A percentile compares a stretch with the other conserved stretches of the same genome.
Conservation (phyloP, 2,113 vertebrate genomes). For the Hydrochoerus hydrochaeris region DNA sequence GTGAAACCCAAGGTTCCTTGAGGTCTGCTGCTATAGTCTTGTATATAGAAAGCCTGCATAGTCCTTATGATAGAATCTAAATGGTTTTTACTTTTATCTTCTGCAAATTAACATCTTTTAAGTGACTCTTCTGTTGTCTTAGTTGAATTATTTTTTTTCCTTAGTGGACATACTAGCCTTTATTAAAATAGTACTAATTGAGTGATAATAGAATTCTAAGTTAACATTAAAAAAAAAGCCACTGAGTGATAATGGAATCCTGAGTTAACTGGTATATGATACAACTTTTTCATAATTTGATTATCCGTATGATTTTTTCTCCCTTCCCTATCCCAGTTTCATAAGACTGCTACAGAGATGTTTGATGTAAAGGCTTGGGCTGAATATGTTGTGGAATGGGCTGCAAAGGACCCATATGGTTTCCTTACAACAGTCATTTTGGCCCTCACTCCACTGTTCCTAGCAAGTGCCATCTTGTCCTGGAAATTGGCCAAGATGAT, state of each 20-base stretch:
- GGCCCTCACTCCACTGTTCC: too few relatives aligned
- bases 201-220: too few relatives aligned
- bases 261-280: slow-evolving; percentile 47
- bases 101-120: slow-evolving; percentile 11
- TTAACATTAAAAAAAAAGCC: background rate
- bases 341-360: slow-evolving; percentile 85
- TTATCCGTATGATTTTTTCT: slow-evolving; percentile 37
- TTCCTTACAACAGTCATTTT: too few relatives aligned
- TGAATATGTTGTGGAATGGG: too few relatives aligned
- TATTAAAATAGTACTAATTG: slow-evolving; percentile 54
- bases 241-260: slow-evolving; percentile 29
- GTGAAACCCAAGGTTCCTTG: slow-evolving; percentile 31
- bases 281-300: slow-evolving; percentile 48
- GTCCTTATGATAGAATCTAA: slow-evolving; percentile 1
- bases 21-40: slow-evolving; percentile 10
- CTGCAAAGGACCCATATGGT: too few relatives aligned
- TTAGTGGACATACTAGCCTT: background rate
- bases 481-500: too few relatives aligned
- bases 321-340: background rate
- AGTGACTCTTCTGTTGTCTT: background rate
- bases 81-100: slow-evolving; percentile 12
- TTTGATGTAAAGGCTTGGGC: slow-evolving; percentile 86
- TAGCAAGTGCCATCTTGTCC: too few relatives aligned
- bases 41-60: background rate
- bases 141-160: slow-evolving; percentile 13